Conservation (phyloP, 2,888 invertebrate species). For the Drosophila formosana region DNA sequence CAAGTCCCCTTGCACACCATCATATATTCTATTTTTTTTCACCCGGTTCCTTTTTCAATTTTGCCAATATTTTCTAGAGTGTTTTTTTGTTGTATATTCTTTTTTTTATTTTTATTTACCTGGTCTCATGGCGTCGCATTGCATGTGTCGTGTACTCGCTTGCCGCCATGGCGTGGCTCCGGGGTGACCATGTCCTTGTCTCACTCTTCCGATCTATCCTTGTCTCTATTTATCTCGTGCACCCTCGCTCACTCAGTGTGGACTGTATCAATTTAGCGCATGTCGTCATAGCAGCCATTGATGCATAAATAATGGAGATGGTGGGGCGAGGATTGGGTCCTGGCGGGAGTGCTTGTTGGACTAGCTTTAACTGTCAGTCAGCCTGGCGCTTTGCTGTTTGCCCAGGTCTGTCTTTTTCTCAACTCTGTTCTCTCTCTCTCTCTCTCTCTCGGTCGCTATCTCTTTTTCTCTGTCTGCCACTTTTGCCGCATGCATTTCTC, state of each 20-base stretch:
- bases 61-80: conserved; percentile 48
- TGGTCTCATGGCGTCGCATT: conserved; percentile 58
- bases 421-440: background rate
- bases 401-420: conserved; percentile 3
- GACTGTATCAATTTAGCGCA: conserved; percentile 80
- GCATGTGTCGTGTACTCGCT: conserved; percentile 67
- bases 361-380: conserved; percentile 80
- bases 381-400: conserved; percentile 48
- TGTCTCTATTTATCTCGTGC: conserved; percentile 1
- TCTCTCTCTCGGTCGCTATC: background rate
- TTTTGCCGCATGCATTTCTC: conserved; percentile 19
- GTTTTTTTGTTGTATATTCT: conserved; percentile 17
- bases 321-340: conserved; percentile 4
- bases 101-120: conserved; percentile 58
- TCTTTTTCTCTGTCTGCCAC: background rate
- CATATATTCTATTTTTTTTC: conserved; percentile 31
- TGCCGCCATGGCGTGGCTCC: conserved; percentile 65
- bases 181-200: conserved; percentile 55
- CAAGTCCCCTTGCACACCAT: conserved; percentile 1
- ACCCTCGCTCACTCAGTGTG: conserved; percentile 39
- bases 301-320: conserved; percentile 81
- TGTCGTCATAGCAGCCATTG: conserved; percentile 81
- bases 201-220: background rate
- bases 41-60: conserved; percentile 38
- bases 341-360: conserved; percentile 51